phyloP scores from a whole-genome alignment of 1,140 invertebrate genomes.

The Heliconius congener region DNA sequence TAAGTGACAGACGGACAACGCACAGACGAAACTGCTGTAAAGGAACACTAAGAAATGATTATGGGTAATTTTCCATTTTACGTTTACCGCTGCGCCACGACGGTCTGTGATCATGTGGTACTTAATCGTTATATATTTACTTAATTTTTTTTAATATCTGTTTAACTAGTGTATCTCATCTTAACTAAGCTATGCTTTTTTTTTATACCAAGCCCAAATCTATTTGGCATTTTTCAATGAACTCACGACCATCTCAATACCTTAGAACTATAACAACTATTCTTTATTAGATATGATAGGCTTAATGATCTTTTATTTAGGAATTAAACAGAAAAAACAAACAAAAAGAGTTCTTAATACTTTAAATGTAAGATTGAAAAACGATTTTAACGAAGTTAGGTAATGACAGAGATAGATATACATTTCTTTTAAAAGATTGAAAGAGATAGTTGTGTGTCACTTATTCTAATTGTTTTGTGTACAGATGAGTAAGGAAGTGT shows the following conservation, averaged over 20 bases:
- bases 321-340: background rate
- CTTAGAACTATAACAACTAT: background rate
- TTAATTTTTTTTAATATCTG: too few relatives aligned
- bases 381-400: background rate
- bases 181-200: too few relatives aligned
- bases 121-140: too few relatives aligned
- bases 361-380: background rate
- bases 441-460: slow-evolving; percentile 23
- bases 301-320: slow-evolving; percentile 26
- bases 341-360: background rate
- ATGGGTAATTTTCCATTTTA: too few relatives aligned
- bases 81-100: too few relatives aligned
- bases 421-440: slow-evolving; percentile 2
- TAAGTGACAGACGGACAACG: too few relatives aligned
- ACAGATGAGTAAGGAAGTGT: slow-evolving; percentile 22
- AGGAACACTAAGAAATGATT: too few relatives aligned
- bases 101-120: too few relatives aligned
- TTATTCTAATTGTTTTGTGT: slow-evolving; percentile 31
- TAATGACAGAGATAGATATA: slow-evolving; percentile 20
- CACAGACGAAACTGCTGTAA: too few relatives aligned
- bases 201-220: too few relatives aligned
- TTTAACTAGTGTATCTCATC: too few relatives aligned
- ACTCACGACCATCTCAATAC: background rate
- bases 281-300: slow-evolving; percentile 16
- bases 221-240: background rate